Conservation (phyloP, 2,797 vertebrate genomes). For the Pseudochromis fuscus region DNA sequence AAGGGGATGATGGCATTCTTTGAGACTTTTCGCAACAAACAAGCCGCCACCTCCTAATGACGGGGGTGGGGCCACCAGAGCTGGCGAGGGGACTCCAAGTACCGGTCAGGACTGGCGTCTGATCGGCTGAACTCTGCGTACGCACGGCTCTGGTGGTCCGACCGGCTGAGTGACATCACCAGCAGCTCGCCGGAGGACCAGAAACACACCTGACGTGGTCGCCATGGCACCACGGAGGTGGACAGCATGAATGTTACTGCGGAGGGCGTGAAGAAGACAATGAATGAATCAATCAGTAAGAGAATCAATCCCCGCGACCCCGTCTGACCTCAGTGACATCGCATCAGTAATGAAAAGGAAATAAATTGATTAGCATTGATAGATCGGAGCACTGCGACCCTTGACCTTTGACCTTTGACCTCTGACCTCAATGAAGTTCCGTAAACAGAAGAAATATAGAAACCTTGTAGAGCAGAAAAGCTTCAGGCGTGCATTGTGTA, state of each 20-base stretch:
- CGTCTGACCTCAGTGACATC: too few relatives aligned
- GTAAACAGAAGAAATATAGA: background rate
- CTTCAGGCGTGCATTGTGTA: conserved; percentile 3
- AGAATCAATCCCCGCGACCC: too few relatives aligned
- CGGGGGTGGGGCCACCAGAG: conserved; percentile 19
- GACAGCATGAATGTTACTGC: conserved; percentile 3
- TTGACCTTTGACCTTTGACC: too few relatives aligned
- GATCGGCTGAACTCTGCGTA: conserved; percentile 10
- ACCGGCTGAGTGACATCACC: conserved; percentile 30
- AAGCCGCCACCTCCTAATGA: conserved; percentile 83
- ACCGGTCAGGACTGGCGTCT: background rate
- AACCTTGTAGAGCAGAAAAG: background rate
- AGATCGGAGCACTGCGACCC: too few relatives aligned
- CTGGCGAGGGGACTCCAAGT: background rate
- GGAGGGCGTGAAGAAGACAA: too few relatives aligned
- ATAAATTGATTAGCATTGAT: too few relatives aligned
- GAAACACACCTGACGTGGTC: background rate
- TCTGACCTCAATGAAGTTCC: too few relatives aligned
- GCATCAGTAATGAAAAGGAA: too few relatives aligned
- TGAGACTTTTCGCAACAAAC: conserved; percentile 91
- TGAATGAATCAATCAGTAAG: too few relatives aligned
- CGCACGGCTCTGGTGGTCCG: conserved; percentile 22
- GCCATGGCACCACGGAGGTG: background rate
- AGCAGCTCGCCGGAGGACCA: conserved; percentile 14
- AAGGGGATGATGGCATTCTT: conserved; percentile 92